phyloP scores from a whole-genome alignment of 2,797 vertebrate genomes.

The Rhinella marina region DNA sequence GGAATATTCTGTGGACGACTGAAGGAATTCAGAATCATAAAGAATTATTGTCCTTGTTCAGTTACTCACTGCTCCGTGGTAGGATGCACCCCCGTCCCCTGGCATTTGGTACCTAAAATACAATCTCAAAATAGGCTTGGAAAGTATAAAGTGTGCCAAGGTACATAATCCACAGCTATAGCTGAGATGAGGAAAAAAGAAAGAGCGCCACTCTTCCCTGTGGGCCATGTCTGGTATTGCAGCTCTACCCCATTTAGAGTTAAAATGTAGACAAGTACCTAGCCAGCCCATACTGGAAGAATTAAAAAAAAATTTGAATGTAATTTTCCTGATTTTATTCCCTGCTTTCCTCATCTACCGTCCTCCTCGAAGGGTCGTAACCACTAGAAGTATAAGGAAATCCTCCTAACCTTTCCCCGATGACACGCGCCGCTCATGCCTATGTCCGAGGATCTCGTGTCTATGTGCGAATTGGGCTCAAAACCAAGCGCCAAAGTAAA shows the following conservation, averaged over 20 bases:
- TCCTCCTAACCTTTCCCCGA: neutral
- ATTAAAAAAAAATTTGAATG: too few species aligned
- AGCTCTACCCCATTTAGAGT: neutral
- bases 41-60: neutral
- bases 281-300: neutral
- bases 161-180: neutral
- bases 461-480: neutral
- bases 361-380: neutral
- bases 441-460: neutral
- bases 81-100: neutral
- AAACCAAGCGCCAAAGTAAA: neutral
- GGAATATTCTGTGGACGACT: neutral
- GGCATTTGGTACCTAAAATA: too few species aligned
- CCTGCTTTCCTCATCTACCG: too few species aligned
- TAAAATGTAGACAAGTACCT: neutral
- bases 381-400: neutral
- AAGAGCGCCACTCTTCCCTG: neutral
- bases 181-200: neutral
- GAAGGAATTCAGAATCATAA: neutral
- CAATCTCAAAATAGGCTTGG: too few species aligned
- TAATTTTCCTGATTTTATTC: too few species aligned
- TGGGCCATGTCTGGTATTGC: neutral
- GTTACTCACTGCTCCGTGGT: neutral
- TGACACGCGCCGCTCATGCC: neutral
- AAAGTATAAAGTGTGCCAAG: neutral